phyloP scores from a whole-genome alignment of 2,797 vertebrate species.

The Eleutherodactylus coqui region DNA sequence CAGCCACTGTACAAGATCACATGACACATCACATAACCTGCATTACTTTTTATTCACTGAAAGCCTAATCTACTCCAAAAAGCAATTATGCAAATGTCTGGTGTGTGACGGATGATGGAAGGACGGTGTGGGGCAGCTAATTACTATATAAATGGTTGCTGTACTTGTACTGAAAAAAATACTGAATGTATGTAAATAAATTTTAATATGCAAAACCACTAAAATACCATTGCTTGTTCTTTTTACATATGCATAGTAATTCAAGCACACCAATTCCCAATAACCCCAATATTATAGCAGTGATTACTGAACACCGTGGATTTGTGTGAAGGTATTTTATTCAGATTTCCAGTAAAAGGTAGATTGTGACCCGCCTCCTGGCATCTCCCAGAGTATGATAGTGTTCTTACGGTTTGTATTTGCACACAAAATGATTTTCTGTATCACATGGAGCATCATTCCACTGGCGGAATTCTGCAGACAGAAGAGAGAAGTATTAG shows the following conservation, averaged over 20 bases:
- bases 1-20: slow-evolving; percentile 38
- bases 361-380: slow-evolving; percentile 16
- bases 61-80: slow-evolving; percentile 17
- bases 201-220: slow-evolving; percentile 4
- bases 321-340: slow-evolving; percentile 39
- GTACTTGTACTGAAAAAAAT: slow-evolving; percentile 1
- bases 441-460: slow-evolving; percentile 36
- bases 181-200: slow-evolving; percentile 31
- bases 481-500: neutral
- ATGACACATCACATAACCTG: slow-evolving; percentile 37
- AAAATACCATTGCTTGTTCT: slow-evolving; percentile 7
- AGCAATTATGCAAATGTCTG: slow-evolving; percentile 25
- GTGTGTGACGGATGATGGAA: neutral
- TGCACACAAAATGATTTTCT: slow-evolving; percentile 67
- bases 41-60: slow-evolving; percentile 45
- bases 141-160: neutral
- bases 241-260: neutral
- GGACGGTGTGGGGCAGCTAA: neutral
- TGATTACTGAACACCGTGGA: slow-evolving; percentile 33
- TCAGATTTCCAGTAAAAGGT: slow-evolving; percentile 18
- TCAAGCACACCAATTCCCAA: neutral
- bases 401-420: slow-evolving; percentile 63
- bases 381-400: neutral
- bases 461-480: slow-evolving; percentile 66
- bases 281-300: neutral